Conservation (phyloP, 2,888 invertebrate genomes). For the Watsonalla binaria region DNA sequence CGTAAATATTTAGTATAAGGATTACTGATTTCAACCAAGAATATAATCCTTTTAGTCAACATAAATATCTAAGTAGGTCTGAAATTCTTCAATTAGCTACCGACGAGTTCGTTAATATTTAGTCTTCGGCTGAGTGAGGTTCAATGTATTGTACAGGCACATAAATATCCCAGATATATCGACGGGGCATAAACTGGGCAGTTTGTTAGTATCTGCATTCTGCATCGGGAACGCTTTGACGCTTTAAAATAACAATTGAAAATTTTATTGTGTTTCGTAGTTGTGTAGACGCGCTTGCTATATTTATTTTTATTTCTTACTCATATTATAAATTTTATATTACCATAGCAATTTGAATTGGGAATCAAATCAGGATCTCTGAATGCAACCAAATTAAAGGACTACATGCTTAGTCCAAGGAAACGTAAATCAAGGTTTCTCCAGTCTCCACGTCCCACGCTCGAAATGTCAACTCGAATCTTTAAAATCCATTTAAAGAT, state of each 20-base stretch:
- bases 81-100: too few relatives aligned
- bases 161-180: conserved; percentile 32
- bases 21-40: too few relatives aligned
- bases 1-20: too few relatives aligned
- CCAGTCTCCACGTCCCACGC: conserved; percentile 38
- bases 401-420: conserved; percentile 17
- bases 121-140: conserved; percentile 13
- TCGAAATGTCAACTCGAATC: conserved; percentile 13
- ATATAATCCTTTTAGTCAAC: too few relatives aligned
- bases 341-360: conserved; percentile 1
- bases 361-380: not conserved
- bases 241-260: conserved; percentile 35
- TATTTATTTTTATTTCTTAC: conserved; percentile 11
- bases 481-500: conserved; percentile 29
- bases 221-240: conserved; percentile 22
- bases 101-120: conserved; percentile 11
- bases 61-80: too few relatives aligned
- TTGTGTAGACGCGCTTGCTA: conserved; percentile 36
- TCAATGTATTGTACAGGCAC: conserved; percentile 19
- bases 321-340: conserved; percentile 17
- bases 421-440: conserved; percentile 29
- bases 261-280: conserved; percentile 38
- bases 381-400: conserved; percentile 14
- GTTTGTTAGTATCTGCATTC: conserved; percentile 23
- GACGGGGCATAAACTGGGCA: conserved; percentile 29